Conservation (phyloP, 1,140 invertebrate genomes). For the Lucilia cuprina region DNA sequence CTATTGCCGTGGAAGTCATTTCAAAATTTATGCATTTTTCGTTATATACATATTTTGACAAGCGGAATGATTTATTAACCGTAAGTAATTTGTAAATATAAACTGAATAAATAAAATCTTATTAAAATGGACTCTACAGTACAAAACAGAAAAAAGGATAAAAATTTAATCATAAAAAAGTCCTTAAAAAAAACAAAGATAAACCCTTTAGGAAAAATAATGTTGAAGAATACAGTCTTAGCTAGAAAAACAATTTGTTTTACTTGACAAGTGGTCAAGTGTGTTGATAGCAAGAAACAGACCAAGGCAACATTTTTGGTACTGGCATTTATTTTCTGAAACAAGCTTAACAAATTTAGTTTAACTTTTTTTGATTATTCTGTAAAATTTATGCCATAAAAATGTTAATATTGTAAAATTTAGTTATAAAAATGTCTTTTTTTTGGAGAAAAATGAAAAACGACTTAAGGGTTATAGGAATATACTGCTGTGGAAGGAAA, state of each 20-base stretch:
- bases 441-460: background rate
- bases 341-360: background rate
- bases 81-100: slow-evolving; percentile 57
- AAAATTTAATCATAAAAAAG: slow-evolving; percentile 12
- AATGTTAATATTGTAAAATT: slow-evolving; percentile 9
- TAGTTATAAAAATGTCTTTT: slow-evolving; percentile 1
- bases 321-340: background rate
- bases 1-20: slow-evolving; percentile 21
- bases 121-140: background rate
- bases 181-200: background rate
- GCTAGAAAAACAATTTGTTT: background rate
- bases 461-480: background rate
- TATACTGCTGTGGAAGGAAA: background rate
- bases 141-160: background rate
- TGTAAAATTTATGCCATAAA: background rate
- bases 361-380: background rate
- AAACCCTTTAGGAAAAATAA: slow-evolving; percentile 5
- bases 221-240: background rate
- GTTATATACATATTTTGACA: slow-evolving; percentile 51
- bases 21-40: slow-evolving; percentile 47
- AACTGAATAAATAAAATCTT: slow-evolving; percentile 15
- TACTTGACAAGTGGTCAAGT: slow-evolving; percentile 17
- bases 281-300: background rate
- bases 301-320: too few species aligned
- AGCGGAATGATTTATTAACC: slow-evolving; percentile 61